Evolutionary conservation across 2,888 invertebrate species (phyloP).

Genomic region (Strigamia crassipes): DNA sequence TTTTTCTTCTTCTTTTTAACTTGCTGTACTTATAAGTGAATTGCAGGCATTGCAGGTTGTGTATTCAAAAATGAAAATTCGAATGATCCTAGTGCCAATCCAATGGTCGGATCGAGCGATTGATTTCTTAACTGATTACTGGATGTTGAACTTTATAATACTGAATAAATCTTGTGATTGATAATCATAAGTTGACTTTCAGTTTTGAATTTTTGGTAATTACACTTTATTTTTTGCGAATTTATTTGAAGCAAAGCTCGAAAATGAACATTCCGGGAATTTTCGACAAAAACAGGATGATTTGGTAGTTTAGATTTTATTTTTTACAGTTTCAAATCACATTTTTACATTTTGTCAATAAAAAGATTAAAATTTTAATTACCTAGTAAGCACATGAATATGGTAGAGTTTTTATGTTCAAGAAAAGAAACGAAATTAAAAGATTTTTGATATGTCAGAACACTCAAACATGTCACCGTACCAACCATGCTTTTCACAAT

Average conservation of each 20-base stretch:
- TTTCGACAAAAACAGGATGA: neutral
- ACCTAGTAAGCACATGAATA: slow-evolving; percentile 13
- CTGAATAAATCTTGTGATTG: slow-evolving; percentile 40
- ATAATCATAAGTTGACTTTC: slow-evolving; percentile 9
- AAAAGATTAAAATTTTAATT: slow-evolving; percentile 11
- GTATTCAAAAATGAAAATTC: slow-evolving; percentile 13
- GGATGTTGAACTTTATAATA: slow-evolving; percentile 42
- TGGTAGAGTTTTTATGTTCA: neutral
- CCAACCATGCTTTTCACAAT: neutral
- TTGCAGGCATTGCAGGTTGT: slow-evolving; percentile 24
- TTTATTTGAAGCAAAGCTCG: no score
- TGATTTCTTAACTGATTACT: slow-evolving; percentile 23
- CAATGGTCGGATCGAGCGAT: slow-evolving; percentile 13
- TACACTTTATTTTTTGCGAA: neutral
- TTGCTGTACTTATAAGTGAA: slow-evolving; percentile 25
- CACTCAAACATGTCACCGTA: neutral
- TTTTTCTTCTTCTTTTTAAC: neutral
- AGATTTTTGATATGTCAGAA: slow-evolving; percentile 2
- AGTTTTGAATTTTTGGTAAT: neutral
- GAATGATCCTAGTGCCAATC: neutral
- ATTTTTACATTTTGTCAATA: slow-evolving; percentile 18
- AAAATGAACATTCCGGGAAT: neutral
- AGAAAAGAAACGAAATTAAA: neutral
- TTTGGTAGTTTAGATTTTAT: neutral
- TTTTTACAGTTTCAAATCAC: slow-evolving; percentile 13